phyloP scores from a whole-genome alignment of 2,113 vertebrate species.

The Gracilinanus agilis region DNA sequence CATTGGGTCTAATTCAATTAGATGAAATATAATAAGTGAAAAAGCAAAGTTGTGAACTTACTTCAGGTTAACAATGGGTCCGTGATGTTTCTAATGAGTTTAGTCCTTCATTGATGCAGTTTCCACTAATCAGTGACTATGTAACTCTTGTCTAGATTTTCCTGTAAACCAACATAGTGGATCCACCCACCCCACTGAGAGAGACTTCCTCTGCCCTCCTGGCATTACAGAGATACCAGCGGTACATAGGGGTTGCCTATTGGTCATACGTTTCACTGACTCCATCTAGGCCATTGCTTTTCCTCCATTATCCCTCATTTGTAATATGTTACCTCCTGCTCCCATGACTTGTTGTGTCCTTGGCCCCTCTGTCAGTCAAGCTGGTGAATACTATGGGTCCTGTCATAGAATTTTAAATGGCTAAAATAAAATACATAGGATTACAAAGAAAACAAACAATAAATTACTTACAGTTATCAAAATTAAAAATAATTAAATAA shows the following conservation, averaged over 20 bases:
- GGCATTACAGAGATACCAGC: not conserved
- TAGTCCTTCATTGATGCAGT: not conserved
- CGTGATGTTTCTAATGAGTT: not conserved
- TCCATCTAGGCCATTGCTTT: not conserved
- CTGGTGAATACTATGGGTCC: not conserved
- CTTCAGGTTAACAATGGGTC: not conserved
- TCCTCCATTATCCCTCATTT: not conserved
- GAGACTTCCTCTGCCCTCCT: not conserved
- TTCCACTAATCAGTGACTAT: not conserved
- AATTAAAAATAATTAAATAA: not conserved
- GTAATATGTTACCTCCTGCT: not conserved
- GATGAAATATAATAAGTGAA: not conserved
- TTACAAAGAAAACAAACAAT: not conserved
- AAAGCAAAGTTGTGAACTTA: not conserved
- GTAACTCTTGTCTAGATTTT: not conserved
- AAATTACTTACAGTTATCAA: not conserved
- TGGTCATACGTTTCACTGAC: not conserved
- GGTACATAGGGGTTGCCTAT: not conserved
- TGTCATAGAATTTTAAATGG: not conserved
- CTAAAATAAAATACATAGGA: not conserved
- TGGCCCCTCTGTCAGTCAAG: not conserved
- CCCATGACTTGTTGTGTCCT: not conserved
- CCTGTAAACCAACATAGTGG: not conserved
- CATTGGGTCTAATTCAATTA: not conserved
- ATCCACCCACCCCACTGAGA: not conserved